Evolutionary conservation across 2,888 invertebrate genomes (phyloP).

Genomic region (Elegia similella): DNA sequence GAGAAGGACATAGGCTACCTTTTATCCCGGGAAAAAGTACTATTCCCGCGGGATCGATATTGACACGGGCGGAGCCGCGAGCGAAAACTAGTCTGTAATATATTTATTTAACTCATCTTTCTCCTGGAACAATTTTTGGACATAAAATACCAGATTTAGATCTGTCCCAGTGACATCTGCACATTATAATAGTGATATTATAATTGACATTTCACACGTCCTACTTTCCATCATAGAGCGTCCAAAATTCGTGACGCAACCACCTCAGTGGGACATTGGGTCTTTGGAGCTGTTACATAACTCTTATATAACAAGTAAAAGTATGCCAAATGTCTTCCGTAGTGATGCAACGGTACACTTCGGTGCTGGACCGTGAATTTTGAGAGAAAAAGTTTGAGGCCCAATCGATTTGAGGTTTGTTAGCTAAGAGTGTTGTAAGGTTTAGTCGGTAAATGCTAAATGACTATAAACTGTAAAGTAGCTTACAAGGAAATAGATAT

Average conservation of each 20-base stretch:
- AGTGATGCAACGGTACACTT: constrained; percentile 52
- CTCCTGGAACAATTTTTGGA: too few relatives aligned
- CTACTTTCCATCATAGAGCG: constrained; percentile 74
- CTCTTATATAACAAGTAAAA: constrained; percentile 71
- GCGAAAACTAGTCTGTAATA: too few relatives aligned
- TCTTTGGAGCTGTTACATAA: constrained; percentile 70
- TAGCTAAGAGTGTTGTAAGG: not conserved
- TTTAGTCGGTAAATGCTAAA: not conserved
- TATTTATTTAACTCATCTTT: too few relatives aligned
- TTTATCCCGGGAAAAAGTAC: too few relatives aligned
- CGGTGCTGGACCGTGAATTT: constrained; percentile 51
- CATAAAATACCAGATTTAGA: not conserved
- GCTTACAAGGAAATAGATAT: too few relatives aligned
- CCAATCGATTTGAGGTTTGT: constrained; percentile 3
- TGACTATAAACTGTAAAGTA: too few relatives aligned
- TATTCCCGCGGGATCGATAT: too few relatives aligned
- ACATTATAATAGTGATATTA: constrained; percentile 6
- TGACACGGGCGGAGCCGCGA: too few relatives aligned
- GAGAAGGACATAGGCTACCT: too few relatives aligned
- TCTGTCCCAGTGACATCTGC: constrained; percentile 6
- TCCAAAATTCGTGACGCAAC: constrained; percentile 67
- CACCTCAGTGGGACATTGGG: constrained; percentile 71
- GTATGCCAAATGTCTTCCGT: constrained; percentile 73
- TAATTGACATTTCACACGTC: constrained; percentile 66
- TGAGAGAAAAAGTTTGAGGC: constrained; percentile 12